Percentiles rank a stretch among this genome's conserved stretches.
Evolutionary conservation across 2,888 invertebrate genomes (phyloP).

Genomic region (Fragum fragum): DNA sequence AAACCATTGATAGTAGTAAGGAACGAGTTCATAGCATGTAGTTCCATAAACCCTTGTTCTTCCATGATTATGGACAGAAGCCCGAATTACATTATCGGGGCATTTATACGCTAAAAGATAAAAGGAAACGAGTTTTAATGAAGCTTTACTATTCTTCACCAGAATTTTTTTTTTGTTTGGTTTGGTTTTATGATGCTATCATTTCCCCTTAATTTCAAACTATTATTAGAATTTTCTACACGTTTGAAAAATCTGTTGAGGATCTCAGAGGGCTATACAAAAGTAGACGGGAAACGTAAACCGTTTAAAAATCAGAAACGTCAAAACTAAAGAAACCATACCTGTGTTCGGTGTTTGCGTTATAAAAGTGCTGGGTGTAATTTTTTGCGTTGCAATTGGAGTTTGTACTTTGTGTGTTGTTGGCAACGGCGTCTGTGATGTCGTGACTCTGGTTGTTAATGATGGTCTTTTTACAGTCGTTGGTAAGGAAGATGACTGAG

Average conservation of each 20-base stretch:
- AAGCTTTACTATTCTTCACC: no score
- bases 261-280: no score
- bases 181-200: no score
- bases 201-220: no score
- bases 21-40: slow-evolving; percentile 14
- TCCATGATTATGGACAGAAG: slow-evolving; percentile 6
- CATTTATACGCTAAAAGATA: slow-evolving; percentile 1
- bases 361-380: background rate
- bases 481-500: background rate
- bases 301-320: no score
- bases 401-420: background rate
- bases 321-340: no score
- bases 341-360: background rate
- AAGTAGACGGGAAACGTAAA: no score
- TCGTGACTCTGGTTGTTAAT: background rate
- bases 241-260: no score
- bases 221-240: no score
- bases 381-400: background rate
- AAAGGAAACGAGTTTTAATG: no score
- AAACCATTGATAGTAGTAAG: background rate
- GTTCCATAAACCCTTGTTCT: background rate
- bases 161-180: no score
- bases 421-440: background rate
- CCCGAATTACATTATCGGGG: background rate
- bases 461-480: background rate